phyloP scores from a whole-genome alignment of 2,888 invertebrate species.

The Drosophila yooni region DNA sequence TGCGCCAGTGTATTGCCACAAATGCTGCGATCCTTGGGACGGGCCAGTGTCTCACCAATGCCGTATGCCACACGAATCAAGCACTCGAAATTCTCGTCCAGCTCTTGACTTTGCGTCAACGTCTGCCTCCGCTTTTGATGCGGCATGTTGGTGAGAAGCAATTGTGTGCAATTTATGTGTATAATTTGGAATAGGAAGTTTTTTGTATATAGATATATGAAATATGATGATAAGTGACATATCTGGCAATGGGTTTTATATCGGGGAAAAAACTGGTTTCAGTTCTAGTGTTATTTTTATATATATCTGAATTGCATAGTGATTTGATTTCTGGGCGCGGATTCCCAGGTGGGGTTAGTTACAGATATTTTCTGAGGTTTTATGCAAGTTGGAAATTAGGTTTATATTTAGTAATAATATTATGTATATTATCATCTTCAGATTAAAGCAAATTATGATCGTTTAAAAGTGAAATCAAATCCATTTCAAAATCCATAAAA shows the following conservation, averaged over 20 bases:
- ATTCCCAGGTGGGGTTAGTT: too few species aligned
- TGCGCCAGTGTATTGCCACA: constrained; percentile 42
- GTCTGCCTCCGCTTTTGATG: background rate
- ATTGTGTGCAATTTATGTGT: background rate
- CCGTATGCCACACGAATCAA: constrained; percentile 85
- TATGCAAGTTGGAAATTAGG: fast-evolving
- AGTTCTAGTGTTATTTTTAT: too few species aligned
- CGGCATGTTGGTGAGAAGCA: background rate
- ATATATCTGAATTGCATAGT: too few species aligned
- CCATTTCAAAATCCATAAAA: background rate
- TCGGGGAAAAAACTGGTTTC: background rate
- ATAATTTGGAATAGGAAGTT: background rate
- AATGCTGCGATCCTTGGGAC: constrained; percentile 70
- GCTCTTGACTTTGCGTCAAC: constrained; percentile 33
- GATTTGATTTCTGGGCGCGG: too few species aligned
- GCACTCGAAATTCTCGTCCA: constrained; percentile 86
- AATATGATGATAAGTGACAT: background rate
- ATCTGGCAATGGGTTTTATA: background rate
- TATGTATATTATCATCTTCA: too few species aligned
- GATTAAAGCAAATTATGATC: too few species aligned
- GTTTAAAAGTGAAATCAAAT: background rate
- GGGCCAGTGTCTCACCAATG: constrained; percentile 84
- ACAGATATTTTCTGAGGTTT: too few species aligned
- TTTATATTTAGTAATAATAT: background rate
- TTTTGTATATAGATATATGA: background rate